Base-by-base conservation (phyloP, 1,140 invertebrate genomes). In the Eupeodes corollae region DNA sequence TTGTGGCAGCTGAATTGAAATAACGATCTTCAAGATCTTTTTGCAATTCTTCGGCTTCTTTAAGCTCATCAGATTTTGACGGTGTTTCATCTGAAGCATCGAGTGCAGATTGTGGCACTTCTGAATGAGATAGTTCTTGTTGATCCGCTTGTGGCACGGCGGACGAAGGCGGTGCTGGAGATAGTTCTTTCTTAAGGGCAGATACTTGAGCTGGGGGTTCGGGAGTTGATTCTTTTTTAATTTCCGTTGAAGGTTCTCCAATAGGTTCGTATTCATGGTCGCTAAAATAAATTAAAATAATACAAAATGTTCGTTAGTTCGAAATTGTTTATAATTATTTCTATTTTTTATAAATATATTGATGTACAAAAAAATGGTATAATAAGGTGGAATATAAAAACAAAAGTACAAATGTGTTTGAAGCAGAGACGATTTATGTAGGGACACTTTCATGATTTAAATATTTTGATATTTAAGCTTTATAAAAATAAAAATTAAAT, bases 181-280 rank as follows among this genome's bases (percentile, higher is more conserved):
- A 53, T 40, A 50, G 31, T 30, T 58, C 49, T 30, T 48, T 55
- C 40, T 52, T 47, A 19, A 40, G 9, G 49, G 49, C 16, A 47
- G 46, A 18, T 50, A 49, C 10, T 34, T 46, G 21, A 26, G 14
- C 34, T 15, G 34, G 26, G 15, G 48, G 12, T 46, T 48, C 11
- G 44, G 42, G 43, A 49, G 11, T 42, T 34, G 35, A 40, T 52
- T 39, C 52, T 57, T 41, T 26, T 19, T 41, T 3, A 41, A 13
- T 46, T 31, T 44, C 48, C 18, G 50, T 34, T 58, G 64, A 44
- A 54, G 74, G 71, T 46, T 74, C 73, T 56, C 75, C 74, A 58
- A 89, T 80, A 51, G 85, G 84, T 73, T 90, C 86, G 73, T 90
- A 91, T 67, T 89, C 84, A 77, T 91, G 86, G 75, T 89, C 86